phyloP scores from a whole-genome alignment of 2,888 invertebrate genomes.

The Lasioglossum leucozonium region DNA sequence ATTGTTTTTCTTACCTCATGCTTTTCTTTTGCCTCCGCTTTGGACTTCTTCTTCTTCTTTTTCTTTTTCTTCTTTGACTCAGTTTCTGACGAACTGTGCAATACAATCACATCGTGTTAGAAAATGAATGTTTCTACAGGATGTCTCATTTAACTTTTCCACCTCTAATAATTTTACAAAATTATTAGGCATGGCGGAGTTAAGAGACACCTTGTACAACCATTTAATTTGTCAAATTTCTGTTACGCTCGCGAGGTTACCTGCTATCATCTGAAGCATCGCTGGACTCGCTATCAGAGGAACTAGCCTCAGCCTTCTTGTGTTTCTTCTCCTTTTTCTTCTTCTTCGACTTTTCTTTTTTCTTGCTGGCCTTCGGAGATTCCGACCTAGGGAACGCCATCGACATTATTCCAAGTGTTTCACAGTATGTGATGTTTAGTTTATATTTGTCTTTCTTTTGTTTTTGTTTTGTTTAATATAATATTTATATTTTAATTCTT shows the following conservation, averaged over 20 bases:
- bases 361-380: conserved; percentile 82
- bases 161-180: too few species aligned
- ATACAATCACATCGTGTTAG: conserved; percentile 30
- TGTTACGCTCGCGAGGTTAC: conserved; percentile 64
- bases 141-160: too few species aligned
- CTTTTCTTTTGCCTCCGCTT: conserved; percentile 85
- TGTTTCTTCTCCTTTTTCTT: conserved; percentile 84
- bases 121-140: not conserved
- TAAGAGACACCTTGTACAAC: not conserved
- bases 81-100: conserved; percentile 88
- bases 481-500: conserved; percentile 75
- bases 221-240: not conserved
- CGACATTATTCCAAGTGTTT: conserved; percentile 49
- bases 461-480: conserved; percentile 29
- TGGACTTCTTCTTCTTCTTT: conserved; percentile 93
- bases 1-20: conserved; percentile 68
- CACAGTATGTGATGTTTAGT: conserved; percentile 8
- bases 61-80: conserved; percentile 91
- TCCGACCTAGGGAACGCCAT: conserved; percentile 81
- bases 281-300: conserved; percentile 81
- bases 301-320: conserved; percentile 80
- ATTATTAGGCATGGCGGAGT: not conserved
- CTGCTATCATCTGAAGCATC: conserved; percentile 83
- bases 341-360: conserved; percentile 82
- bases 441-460: conserved; percentile 47